Conservation (phyloP, 2,888 invertebrate species). For the Stramonita haemastoma region DNA sequence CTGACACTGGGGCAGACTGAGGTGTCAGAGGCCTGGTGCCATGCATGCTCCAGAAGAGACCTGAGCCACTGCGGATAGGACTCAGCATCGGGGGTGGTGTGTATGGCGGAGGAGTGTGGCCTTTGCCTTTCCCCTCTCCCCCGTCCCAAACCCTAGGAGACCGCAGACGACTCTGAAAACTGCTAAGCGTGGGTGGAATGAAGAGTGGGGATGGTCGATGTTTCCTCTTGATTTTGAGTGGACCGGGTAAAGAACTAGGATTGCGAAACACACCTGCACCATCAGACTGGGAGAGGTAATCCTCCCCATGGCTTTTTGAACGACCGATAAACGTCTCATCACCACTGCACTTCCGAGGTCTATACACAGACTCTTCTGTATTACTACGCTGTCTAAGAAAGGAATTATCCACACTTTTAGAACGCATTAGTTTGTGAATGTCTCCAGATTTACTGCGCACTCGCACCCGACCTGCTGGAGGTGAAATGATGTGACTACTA, state of each 20-base stretch:
- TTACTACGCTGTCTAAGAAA: constrained; percentile 67
- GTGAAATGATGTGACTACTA: constrained; percentile 28
- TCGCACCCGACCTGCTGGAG: constrained; percentile 50
- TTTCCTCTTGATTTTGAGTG: constrained; percentile 73
- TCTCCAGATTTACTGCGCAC: constrained; percentile 71
- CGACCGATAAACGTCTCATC: constrained; percentile 54
- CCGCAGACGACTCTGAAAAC: constrained; percentile 80
- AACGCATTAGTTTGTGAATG: constrained; percentile 61
- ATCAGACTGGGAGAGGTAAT: constrained; percentile 74
- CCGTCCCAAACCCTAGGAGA: constrained; percentile 77
- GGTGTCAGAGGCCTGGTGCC: constrained; percentile 64
- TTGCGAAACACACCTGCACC: constrained; percentile 90
- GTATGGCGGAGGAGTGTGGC: constrained; percentile 82
- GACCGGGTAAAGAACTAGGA: constrained; percentile 83
- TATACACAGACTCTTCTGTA: constrained; percentile 62
- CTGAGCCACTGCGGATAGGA: constrained; percentile 92
- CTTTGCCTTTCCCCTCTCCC: constrained; percentile 53
- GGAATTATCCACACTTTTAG: constrained; percentile 66
- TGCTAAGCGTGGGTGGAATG: constrained; percentile 78
- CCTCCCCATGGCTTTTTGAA: constrained; percentile 51
- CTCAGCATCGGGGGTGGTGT: constrained; percentile 96
- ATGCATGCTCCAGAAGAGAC: constrained; percentile 84
- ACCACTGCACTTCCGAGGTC: constrained; percentile 60
- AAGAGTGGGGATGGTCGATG: constrained; percentile 78
- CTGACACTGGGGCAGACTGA: constrained; percentile 75